phyloP scores from a whole-genome alignment of 2,113 vertebrate species.

The Nanorana parkeri region DNA sequence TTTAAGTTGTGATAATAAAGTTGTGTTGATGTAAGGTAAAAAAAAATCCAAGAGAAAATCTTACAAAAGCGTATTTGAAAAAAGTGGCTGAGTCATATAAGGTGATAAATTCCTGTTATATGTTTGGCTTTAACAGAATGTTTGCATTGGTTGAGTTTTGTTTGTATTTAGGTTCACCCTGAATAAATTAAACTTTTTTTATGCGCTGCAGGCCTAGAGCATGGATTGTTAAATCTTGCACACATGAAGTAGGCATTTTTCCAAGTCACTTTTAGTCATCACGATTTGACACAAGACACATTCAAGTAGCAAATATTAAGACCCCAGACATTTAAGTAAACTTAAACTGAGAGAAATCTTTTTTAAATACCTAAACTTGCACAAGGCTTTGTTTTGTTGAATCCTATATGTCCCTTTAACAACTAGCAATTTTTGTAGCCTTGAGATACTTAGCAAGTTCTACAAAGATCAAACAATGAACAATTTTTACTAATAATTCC shows the following conservation, averaged over 20 bases:
- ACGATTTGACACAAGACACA: slow-evolving; percentile 46
- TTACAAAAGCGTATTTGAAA: slow-evolving; percentile 50
- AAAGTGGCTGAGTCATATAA: slow-evolving; percentile 51
- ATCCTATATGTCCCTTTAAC: slow-evolving; percentile 4
- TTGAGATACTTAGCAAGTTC: too few relatives aligned
- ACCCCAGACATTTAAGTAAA: slow-evolving; percentile 36
- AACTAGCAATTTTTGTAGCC: not conserved
- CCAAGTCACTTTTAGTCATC: slow-evolving; percentile 39
- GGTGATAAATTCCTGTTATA: slow-evolving; percentile 56
- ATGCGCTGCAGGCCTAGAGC: slow-evolving; percentile 42
- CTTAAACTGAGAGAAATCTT: slow-evolving; percentile 35
- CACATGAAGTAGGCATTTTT: slow-evolving; percentile 47
- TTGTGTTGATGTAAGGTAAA: not conserved
- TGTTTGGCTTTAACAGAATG: slow-evolving; percentile 55
- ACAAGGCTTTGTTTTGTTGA: slow-evolving; percentile 40
- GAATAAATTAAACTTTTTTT: slow-evolving; percentile 54
- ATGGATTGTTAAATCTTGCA: slow-evolving; percentile 32
- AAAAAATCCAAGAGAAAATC: slow-evolving; percentile 32
- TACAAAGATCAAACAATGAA: too few relatives aligned
- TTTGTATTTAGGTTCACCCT: slow-evolving; percentile 54
- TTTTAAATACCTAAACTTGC: slow-evolving; percentile 29
- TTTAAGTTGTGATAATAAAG: too few relatives aligned
- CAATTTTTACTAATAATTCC: too few relatives aligned
- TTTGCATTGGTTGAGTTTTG: slow-evolving; percentile 50
- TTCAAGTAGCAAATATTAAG: slow-evolving; percentile 45